Conservation (phyloP, 2,113 vertebrate species). For the Cyanoramphus novaezelandiae region DNA sequence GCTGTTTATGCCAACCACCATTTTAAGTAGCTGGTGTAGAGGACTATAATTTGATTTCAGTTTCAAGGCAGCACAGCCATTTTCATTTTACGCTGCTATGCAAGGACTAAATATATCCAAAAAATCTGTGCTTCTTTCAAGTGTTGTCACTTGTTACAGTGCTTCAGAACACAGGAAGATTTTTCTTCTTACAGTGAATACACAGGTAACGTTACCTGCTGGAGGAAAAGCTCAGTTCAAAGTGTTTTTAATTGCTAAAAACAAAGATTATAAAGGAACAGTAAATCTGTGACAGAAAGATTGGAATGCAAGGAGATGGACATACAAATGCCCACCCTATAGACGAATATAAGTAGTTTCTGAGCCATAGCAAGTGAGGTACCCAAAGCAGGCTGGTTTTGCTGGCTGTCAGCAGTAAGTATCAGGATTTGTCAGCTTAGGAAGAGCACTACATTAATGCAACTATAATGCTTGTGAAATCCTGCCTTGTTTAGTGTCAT, state of each 20-base stretch:
- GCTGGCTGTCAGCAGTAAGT: not conserved
- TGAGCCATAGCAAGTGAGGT: not conserved
- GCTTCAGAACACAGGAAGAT: not conserved
- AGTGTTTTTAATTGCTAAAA: not conserved
- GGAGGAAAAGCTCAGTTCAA: not conserved
- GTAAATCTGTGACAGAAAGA: not conserved
- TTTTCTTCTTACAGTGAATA: not conserved
- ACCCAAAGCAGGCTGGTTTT: not conserved
- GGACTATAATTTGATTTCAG: not conserved
- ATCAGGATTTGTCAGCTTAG: not conserved
- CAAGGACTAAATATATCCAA: not conserved
- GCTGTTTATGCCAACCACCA: not conserved
- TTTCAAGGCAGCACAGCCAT: not conserved
- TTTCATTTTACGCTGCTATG: not conserved
- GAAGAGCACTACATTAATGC: not conserved
- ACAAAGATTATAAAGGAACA: not conserved
- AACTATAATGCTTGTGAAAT: not conserved
- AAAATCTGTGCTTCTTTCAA: not conserved
- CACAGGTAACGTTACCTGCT: not conserved
- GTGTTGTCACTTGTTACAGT: not conserved
- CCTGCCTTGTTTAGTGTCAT: not conserved
- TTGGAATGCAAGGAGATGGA: rapidly evolving
- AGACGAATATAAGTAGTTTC: not conserved
- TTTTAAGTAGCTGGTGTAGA: not conserved
- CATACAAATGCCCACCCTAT: not conserved